These are phyloP conservation scores for Spisula solida DNA, from an alignment of 2,888 invertebrate genomes.

Conservation along the genomic window DNA sequence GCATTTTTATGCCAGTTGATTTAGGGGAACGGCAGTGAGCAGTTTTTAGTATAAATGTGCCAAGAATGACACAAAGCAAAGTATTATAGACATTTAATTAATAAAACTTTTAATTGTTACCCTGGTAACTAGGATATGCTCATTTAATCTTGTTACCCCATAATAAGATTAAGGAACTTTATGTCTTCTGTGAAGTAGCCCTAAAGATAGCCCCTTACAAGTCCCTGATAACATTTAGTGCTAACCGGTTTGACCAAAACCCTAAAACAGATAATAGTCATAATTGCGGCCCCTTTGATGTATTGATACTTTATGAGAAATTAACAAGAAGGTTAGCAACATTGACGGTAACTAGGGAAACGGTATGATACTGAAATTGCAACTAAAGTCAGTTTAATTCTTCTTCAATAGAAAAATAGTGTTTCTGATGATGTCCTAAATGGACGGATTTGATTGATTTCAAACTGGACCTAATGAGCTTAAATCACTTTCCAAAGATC, in stretches of 20 bases:
- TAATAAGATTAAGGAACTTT: constrained; percentile 47
- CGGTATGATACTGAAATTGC: constrained; percentile 21
- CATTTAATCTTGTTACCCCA: constrained; percentile 56
- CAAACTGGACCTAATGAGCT: neutral
- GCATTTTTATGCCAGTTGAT: neutral
- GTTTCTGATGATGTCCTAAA: neutral
- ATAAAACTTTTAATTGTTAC: neutral
- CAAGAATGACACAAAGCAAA: neutral
- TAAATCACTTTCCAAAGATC: neutral
- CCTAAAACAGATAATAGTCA: constrained; percentile 49
- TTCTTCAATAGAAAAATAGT: constrained; percentile 9
- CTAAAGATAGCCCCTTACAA: constrained; percentile 25
- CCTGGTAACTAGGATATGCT: constrained; percentile 28
- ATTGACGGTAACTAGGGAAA: constrained; percentile 41
- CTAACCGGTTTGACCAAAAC: constrained; percentile 11
- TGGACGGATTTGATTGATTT: neutral
- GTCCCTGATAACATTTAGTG: constrained; percentile 50
- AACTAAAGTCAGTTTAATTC: constrained; percentile 36
- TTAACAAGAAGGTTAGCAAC: constrained; percentile 42
- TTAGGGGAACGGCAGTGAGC: neutral
- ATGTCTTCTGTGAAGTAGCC: constrained; percentile 39
- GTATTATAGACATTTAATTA: constrained; percentile 18
- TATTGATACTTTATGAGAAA: constrained; percentile 49
- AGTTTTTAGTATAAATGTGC: constrained; percentile 13
- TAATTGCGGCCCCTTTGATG: constrained; percentile 60